Conservation (phyloP, 2,888 invertebrate species). For the Caenorhabditis sp. region DNA sequence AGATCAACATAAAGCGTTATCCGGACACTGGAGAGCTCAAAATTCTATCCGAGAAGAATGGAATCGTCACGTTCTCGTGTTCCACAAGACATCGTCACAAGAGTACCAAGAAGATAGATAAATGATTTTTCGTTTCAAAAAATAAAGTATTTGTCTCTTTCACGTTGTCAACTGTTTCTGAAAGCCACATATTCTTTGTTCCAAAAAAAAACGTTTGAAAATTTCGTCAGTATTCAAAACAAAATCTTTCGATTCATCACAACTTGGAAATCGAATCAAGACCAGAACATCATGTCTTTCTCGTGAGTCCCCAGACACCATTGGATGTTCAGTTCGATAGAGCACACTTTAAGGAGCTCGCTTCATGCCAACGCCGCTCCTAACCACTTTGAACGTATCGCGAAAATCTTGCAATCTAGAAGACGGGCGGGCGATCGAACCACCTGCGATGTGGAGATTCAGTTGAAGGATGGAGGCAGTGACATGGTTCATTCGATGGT, state of each 20-base stretch:
- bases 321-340: no score
- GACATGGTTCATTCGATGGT: slow-evolving; percentile 60
- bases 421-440: slow-evolving; percentile 25
- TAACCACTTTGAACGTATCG: slow-evolving; percentile 43
- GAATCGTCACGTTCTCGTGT: slow-evolving; percentile 43
- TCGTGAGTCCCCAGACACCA: slow-evolving; percentile 32
- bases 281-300: slow-evolving; percentile 47
- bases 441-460: slow-evolving; percentile 50
- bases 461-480: slow-evolving; percentile 27
- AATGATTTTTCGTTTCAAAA: slow-evolving; percentile 3
- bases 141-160: no score
- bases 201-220: neutral
- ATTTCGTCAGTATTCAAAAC: slow-evolving; percentile 20
- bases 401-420: slow-evolving; percentile 19
- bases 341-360: slow-evolving; percentile 25
- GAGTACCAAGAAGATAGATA: slow-evolving; percentile 2
- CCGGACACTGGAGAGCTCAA: slow-evolving; percentile 54
- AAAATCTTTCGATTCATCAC: slow-evolving; percentile 2
- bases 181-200: no score
- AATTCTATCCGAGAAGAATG: slow-evolving; percentile 35
- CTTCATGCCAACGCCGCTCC: slow-evolving; percentile 43
- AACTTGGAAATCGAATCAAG: slow-evolving; percentile 38
- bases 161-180: no score
- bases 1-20: slow-evolving; percentile 33
- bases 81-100: slow-evolving; percentile 39